Base-by-base conservation (phyloP, 2,888 invertebrate genomes). In the Sericinus montela region DNA sequence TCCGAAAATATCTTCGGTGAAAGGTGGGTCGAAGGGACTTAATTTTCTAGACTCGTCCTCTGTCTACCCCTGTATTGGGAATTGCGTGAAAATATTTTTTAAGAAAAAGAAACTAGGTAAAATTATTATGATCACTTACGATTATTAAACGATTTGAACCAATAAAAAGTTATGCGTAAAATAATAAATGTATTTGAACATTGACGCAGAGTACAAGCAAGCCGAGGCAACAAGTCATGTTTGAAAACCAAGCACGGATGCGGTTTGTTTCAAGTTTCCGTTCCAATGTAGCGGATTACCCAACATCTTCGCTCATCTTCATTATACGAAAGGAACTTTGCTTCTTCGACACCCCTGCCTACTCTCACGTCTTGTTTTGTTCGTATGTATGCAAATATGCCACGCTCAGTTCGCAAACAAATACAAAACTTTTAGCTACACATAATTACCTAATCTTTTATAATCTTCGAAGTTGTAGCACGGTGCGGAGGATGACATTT, bases 311-410 rank as follows among this genome's bases (percentile, higher is more conserved):
- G 62, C 80, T 71, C 83, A 73, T 80, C 81, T 84, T 84, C 84
- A 84, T 87, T 87, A 84, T 86, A 77, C 84, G 66, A 59, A 53
- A 13, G 56, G 62, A 85, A 85, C 75, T 86, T 87, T 72, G 65
- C 69, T 48, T 66, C 73, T 77, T 75, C 75, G 75, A 68, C 79
- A 75, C 77, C 69, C 70, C 69, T 69, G 69, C 72, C 69, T 66
- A 67, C 69, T 63, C 63, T 65, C n/a, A 11, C 60, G 67, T 65
- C 63, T 62, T 73, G 70, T 76, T 75, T 75, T 69, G 67, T 73
- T 78, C 74, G 74, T 72, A 75, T 75, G 69, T 82, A 85, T 87
- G 85, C 80, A 82, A 87, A 87, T 85, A 67, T 77, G 68, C 65
- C 57, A 46, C 61, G 71, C 69, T 70, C 72, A 80, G 75, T 81